phyloP scores from a whole-genome alignment of 2,888 invertebrate genomes.

The Caenorhabditis panamensis region DNA sequence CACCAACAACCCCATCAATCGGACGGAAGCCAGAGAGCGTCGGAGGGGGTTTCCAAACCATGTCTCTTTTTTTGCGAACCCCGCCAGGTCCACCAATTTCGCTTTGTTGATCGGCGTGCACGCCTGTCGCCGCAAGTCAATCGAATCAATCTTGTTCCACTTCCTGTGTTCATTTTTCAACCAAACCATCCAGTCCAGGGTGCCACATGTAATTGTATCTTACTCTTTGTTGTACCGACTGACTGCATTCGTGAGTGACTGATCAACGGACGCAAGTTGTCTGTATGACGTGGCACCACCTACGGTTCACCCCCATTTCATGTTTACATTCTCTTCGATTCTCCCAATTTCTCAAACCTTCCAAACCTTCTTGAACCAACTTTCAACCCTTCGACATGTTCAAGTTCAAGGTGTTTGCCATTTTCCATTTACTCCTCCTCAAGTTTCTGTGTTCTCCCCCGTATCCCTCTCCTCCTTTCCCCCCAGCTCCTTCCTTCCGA shows the following conservation, averaged over 20 bases:
- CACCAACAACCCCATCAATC: not conserved
- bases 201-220: not conserved
- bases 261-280: not conserved
- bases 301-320: not conserved
- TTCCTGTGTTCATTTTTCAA: constrained; percentile 35
- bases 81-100: not conserved
- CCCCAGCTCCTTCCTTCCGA: not conserved
- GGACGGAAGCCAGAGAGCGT: not conserved
- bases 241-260: constrained; percentile 5
- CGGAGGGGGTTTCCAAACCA: not conserved
- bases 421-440: not conserved
- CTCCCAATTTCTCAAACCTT: not conserved
- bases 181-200: constrained; percentile 8
- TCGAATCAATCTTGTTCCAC: constrained; percentile 50
- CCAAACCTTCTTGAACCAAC: not conserved
- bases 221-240: not conserved
- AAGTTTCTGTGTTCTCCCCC: constrained; percentile 1
- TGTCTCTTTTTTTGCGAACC: not conserved
- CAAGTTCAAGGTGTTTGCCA: constrained; percentile 21
- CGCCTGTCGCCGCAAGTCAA: constrained; percentile 4
- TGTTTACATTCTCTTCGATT: not conserved
- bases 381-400: constrained; percentile 5
- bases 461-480: constrained; percentile 13
- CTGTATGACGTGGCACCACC: not conserved
- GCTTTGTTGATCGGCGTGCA: not conserved